phyloP scores from a whole-genome alignment of 2,888 invertebrate genomes.

The Drosophila parthenogenetica region DNA sequence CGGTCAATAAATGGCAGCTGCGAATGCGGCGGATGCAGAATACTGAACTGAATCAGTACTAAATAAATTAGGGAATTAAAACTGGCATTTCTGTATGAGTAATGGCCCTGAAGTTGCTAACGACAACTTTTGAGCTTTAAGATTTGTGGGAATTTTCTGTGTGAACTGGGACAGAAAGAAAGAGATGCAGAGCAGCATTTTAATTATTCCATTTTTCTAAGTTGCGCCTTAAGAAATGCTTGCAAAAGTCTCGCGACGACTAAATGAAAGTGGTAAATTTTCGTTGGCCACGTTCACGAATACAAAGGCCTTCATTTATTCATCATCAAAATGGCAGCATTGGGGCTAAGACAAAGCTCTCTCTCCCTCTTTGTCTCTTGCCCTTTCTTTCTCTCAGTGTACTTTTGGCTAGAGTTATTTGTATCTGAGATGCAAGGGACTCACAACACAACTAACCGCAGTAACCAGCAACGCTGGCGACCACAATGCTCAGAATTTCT shows the following conservation, averaged over 20 bases:
- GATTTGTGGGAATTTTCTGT: conserved; percentile 27
- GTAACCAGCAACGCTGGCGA: conserved; percentile 54
- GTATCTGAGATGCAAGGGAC: conserved; percentile 51
- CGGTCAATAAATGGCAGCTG: conserved; percentile 28
- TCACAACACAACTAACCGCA: conserved; percentile 50
- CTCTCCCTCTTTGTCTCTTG: too few species aligned
- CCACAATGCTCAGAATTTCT: conserved; percentile 52
- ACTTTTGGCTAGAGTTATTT: conserved; percentile 57
- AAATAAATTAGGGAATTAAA: conserved; percentile 61
- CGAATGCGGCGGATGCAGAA: conserved; percentile 2
- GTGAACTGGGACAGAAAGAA: not conserved
- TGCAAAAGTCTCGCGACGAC: conserved; percentile 32
- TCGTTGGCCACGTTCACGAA: conserved; percentile 47
- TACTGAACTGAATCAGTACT: conserved; percentile 35
- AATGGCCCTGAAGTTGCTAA: conserved; percentile 19
- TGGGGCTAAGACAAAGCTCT: conserved; percentile 62
- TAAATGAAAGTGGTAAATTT: conserved; percentile 74
- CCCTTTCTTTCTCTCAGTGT: not conserved
- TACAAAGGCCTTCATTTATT: conserved; percentile 76
- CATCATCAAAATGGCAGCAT: conserved; percentile 72
- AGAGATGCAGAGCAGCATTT: conserved; percentile 27
- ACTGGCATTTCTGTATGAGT: conserved; percentile 12
- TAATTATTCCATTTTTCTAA: conserved; percentile 66
- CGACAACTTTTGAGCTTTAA: conserved; percentile 39
- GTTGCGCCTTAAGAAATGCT: conserved; percentile 22